Base-by-base conservation (phyloP, 2,797 vertebrate genomes). In the Enteromius viviparus region DNA sequence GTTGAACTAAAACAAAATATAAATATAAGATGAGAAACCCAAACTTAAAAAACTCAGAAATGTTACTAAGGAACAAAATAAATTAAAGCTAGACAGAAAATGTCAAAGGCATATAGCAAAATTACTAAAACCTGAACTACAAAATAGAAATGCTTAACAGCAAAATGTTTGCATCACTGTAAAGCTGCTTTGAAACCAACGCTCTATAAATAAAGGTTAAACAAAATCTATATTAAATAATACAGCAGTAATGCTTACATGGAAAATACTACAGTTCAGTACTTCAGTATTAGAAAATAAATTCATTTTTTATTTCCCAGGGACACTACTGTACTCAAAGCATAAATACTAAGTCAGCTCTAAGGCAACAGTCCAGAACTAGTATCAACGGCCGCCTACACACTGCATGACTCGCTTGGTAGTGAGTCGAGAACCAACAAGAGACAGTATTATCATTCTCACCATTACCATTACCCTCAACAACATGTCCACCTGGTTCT, bases 381-480 rank as follows among this genome's bases (percentile, higher is more conserved):
- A 66, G 62, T 68, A 68, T 40, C 65, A 2, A 55, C 29, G 2
- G 42, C 34, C 37, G 32, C 64, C 32, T 55, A 55, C 77, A 55
- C 64, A 69, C 64, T 26, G 65, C 64, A 79, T 79, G 64, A 78
- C 45, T 66, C 29, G 60, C 60, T 32, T 8, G 26, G 40, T 65
- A 45, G 40, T 42, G 26, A 78, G 76, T 51, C 21, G 32, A 72
- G 21, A 74, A 34, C 7, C 49, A 55, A 40, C 72, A 15, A 37
- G 72, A 70, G 21, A 21, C 12, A 60, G 3, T 19, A 21, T 42
- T 42, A n/a, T 64, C 21, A 60, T 80, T 34, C 12, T 49, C 6
- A 37, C 45, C 0, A 23, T 51, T 78, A 47, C n/a, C 45, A 65
- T 72, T 80, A 74, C 21, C 81, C 65, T 47, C 74, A 76, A 80